Conservation (phyloP, 2,888 invertebrate species). For the Scaptomyza flava region DNA sequence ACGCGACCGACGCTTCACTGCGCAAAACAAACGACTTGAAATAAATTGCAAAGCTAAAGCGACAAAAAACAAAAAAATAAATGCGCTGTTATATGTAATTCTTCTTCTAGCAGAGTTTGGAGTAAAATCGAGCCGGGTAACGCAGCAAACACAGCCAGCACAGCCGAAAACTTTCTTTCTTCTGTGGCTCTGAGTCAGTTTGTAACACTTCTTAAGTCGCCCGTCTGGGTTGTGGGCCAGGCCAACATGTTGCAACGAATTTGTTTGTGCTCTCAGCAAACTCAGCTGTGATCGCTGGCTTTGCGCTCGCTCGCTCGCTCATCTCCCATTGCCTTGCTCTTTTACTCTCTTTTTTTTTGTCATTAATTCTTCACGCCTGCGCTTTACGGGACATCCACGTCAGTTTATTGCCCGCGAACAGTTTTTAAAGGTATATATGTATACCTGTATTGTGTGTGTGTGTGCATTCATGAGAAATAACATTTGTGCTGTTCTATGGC, state of each 20-base stretch:
- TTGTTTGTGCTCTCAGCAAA: constrained; percentile 14
- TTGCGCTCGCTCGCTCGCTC: constrained; percentile 18
- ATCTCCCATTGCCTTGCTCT: constrained; percentile 3
- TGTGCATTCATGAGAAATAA: constrained; percentile 18
- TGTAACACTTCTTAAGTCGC: constrained; percentile 83
- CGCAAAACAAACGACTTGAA: constrained; percentile 48
- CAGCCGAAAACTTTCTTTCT: constrained; percentile 83
- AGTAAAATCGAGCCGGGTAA: constrained; percentile 14
- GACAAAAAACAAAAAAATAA: constrained; percentile 22
- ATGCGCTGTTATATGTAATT: constrained; percentile 38
- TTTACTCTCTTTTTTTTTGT: constrained; percentile 24
- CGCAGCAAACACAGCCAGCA: constrained; percentile 73
- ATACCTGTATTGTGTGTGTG: constrained; percentile 3
- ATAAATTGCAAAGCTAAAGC: constrained; percentile 43
- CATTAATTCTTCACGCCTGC: constrained; percentile 69
- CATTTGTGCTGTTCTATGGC: constrained; percentile 50
- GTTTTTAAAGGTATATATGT: constrained; percentile 14
- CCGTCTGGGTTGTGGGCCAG: constrained; percentile 11
- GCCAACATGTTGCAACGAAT: constrained; percentile 46
- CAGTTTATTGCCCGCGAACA: constrained; percentile 56
- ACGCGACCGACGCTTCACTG: constrained; percentile 65
- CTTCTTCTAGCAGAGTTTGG: constrained; percentile 7
- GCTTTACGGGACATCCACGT: constrained; percentile 63
- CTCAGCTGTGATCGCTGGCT: constrained; percentile 29
- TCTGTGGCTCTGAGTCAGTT: constrained; percentile 75